Conservation (phyloP, 2,888 invertebrate species). For the Carpatolechia fugitivella region DNA sequence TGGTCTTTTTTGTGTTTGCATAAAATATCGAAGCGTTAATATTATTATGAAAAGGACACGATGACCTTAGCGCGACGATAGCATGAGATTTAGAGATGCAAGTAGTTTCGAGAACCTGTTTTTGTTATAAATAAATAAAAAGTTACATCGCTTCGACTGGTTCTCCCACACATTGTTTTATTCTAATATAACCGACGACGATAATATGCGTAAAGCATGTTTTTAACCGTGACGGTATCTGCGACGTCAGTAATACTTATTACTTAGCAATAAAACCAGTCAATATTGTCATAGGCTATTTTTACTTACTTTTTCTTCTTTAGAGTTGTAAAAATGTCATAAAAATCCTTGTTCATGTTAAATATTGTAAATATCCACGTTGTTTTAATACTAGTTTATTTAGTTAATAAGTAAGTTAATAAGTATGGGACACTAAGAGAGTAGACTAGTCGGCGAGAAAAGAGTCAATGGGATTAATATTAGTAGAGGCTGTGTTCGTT, state of each 20-base stretch:
- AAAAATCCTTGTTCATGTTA: too few species aligned
- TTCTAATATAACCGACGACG: not conserved
- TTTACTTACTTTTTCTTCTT: too few species aligned
- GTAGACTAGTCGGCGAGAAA: conserved; percentile 57
- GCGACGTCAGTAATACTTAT: not conserved
- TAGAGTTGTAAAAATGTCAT: too few species aligned
- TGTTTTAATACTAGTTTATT: not conserved
- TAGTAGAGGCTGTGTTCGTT: conserved; percentile 31
- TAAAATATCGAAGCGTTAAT: not conserved
- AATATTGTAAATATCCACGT: too few species aligned
- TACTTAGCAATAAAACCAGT: not conserved
- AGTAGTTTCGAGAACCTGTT: conserved; percentile 57
- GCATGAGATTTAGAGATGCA: conserved; percentile 33
- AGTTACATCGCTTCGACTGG: conserved; percentile 31
- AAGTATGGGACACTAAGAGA: not conserved
- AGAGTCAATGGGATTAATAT: conserved; percentile 57
- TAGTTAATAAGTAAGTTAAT: not conserved
- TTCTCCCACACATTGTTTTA: conserved; percentile 39
- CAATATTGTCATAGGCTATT: too few species aligned
- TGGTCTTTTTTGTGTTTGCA: not conserved
- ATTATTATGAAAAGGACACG: conserved; percentile 24
- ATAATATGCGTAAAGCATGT: not conserved
- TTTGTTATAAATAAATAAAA: conserved; percentile 31
- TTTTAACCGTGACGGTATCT: conserved; percentile 8
- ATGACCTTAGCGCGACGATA: conserved; percentile 36